Evolutionary conservation across 2,888 invertebrate genomes (phyloP).

Genomic region (Amitus sp.): DNA sequence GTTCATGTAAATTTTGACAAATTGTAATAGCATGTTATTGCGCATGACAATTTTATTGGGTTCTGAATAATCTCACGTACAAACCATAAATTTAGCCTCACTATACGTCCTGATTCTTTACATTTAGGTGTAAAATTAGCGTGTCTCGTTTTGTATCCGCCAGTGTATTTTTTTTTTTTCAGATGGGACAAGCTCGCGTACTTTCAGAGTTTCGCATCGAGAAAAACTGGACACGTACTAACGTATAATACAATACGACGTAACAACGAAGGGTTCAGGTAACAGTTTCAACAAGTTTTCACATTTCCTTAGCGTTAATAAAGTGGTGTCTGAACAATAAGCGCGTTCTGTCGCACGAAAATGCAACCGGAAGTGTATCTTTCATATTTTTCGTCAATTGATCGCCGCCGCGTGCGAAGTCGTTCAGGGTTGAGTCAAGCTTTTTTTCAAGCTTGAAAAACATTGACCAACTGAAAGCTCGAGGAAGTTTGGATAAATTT

Average conservation of each 20-base stretch:
- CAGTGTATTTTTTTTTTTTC: neutral
- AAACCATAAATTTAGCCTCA: too few relatives aligned
- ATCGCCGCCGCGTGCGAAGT: too few relatives aligned
- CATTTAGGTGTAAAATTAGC: neutral
- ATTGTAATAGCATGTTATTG: too few relatives aligned
- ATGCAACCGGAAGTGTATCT: neutral
- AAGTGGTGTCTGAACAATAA: slow-evolving; percentile 9
- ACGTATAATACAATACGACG: slow-evolving; percentile 15
- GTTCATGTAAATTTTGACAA: too few relatives aligned
- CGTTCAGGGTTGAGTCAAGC: too few relatives aligned
- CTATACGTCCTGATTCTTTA: too few relatives aligned
- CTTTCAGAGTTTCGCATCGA: neutral
- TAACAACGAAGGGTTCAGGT: slow-evolving; percentile 48
- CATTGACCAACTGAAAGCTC: neutral
- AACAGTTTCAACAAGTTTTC: slow-evolving; percentile 50
- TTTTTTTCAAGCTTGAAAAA: neutral
- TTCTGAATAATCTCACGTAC: too few relatives aligned
- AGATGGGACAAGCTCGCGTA: neutral
- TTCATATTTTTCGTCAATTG: neutral
- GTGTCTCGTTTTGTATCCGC: too few relatives aligned
- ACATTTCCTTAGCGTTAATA: slow-evolving; percentile 14
- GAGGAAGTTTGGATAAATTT: neutral
- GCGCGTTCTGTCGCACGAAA: neutral
- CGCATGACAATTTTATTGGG: too few relatives aligned
- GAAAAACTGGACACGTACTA: slow-evolving; percentile 7